Evolutionary conservation across 1,140 invertebrate species (phyloP), one percentile per base, ranked within the genome.

Genomic region (Aphaenogaster ashmeadi): DNA sequence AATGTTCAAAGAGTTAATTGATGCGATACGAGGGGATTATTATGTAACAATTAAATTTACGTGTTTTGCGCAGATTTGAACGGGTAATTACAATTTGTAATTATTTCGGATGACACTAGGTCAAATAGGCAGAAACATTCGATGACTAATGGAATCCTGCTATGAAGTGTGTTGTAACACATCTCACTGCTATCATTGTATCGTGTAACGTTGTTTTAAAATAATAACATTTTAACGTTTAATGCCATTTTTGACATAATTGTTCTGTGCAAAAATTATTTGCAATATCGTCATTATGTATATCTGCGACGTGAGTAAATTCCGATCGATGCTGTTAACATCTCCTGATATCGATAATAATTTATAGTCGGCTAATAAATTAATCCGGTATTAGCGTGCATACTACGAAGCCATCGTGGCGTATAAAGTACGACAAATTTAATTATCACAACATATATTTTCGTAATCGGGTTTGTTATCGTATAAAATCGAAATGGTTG

Each of bases 341-440:
- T 36, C 54, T 54, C 21, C 9, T 58, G 47, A 66, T 64, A 54
- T 47, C 15, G 11, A 27, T 62, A 85, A 77, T 86, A 79, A 79
- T 78, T 54, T 66, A 79, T 64, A 66, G 21, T 56, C 15, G 5
- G 44, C 44, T 6, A 62, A 52, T 66, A 13, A 47, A 64, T 86
- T 79, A 79, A 79, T 44, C 69, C 15, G 38, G 36, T 54, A 64
- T 66, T 41, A 50, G 38, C 56, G 27, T 36, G 18, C 60, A 50
- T 36, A 47, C n/a, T 62, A 38, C 36, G 15, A 86, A 67, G 33
- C 15, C 6, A 80, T 80, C 47, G 74, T 21, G 5, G 33, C 52
- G 21, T 87, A 81, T 81, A 27, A 87, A 69, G 33, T 52, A 66
- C 36, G 47, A 79, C 62, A 86, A 86, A 86, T 86, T 87, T 81